These are phyloP conservation scores for Aspidapion aeneum DNA, from an alignment of 2,888 invertebrate species.

Conservation along the genomic window DNA sequence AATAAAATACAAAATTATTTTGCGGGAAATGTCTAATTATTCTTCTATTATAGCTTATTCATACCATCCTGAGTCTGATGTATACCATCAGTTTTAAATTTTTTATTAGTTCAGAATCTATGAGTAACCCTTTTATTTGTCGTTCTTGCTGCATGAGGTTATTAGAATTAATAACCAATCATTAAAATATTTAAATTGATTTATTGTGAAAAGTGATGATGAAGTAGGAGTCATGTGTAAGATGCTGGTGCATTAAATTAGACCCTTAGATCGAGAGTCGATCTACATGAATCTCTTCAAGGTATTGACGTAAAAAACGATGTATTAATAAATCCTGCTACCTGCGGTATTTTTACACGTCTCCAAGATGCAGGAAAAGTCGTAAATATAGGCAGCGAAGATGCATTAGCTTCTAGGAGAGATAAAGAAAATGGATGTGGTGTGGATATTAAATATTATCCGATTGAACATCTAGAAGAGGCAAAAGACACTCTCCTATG, in stretches of 20 bases:
- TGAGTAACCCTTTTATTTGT: too few species aligned
- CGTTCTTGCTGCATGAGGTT: too few species aligned
- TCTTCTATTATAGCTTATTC: background rate
- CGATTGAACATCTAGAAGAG: background rate
- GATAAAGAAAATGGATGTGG: background rate
- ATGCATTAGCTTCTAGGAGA: background rate
- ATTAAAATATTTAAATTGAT: too few species aligned
- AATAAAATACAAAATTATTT: background rate
- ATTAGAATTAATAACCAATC: too few species aligned
- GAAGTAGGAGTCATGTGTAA: too few species aligned
- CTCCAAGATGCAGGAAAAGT: background rate
- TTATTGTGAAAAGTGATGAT: too few species aligned
- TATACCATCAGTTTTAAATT: background rate
- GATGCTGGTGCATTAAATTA: too few species aligned
- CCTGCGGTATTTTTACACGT: background rate
- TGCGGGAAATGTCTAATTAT: background rate
- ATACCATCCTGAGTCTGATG: background rate
- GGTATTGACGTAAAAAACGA: background rate
- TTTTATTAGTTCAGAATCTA: too few species aligned
- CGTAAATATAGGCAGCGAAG: background rate
- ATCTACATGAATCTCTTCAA: too few species aligned
- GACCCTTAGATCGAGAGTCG: too few species aligned
- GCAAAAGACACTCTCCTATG: too few species aligned
- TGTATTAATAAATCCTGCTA: background rate
- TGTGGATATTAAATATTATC: background rate